phyloP scores from a whole-genome alignment of 2,888 invertebrate genomes.

The Oeneis ivallda region DNA sequence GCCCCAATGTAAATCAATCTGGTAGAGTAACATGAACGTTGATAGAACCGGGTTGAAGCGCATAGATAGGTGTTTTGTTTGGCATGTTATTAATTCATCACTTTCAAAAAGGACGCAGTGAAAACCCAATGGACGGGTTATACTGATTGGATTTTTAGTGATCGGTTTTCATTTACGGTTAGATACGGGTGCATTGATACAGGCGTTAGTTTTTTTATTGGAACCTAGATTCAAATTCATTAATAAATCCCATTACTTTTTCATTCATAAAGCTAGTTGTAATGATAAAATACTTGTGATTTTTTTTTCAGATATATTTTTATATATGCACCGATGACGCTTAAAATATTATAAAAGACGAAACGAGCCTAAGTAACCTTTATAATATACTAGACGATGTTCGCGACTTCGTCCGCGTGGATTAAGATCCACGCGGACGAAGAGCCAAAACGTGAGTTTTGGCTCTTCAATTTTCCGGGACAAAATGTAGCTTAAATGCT shows the following conservation, averaged over 20 bases:
- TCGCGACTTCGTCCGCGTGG: too few relatives aligned
- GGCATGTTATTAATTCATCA: constrained; percentile 65
- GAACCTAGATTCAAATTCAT: constrained; percentile 14
- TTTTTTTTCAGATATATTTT: too few relatives aligned
- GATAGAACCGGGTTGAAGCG: constrained; percentile 57
- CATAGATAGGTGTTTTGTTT: constrained; percentile 55
- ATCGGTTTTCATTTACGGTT: constrained; percentile 50
- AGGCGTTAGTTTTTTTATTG: constrained; percentile 29
- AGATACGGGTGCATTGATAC: constrained; percentile 32
- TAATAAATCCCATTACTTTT: constrained; percentile 22
- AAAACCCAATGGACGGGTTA: constrained; percentile 53
- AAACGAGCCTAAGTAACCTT: too few relatives aligned
- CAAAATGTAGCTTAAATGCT: too few relatives aligned
- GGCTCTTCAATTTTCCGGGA: too few relatives aligned
- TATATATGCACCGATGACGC: too few relatives aligned
- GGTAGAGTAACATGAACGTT: constrained; percentile 67
- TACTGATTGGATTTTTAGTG: constrained; percentile 69
- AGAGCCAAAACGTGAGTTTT: too few relatives aligned
- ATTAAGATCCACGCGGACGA: too few relatives aligned
- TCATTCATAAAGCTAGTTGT: constrained; percentile 22
- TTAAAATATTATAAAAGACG: too few relatives aligned
- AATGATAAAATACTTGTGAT: too few relatives aligned
- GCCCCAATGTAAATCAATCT: constrained; percentile 5
- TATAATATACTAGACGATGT: too few relatives aligned
- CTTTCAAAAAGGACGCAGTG: constrained; percentile 56